Conservation (phyloP, 2,797 vertebrate species). For the Taeniopygia guttata region DNA sequence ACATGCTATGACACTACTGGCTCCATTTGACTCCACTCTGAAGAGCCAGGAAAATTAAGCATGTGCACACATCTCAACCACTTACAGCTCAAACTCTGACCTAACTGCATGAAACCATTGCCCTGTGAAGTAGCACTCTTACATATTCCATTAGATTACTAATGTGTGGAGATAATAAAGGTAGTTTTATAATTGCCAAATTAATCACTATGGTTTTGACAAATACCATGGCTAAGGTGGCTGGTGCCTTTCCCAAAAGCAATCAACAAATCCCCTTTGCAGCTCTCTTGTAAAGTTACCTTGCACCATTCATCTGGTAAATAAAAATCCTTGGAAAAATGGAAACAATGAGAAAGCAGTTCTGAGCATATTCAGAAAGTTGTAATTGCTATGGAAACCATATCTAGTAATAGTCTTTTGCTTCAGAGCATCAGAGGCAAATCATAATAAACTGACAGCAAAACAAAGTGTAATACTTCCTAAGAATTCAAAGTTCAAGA, state of each 20-base stretch:
- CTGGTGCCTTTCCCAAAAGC: neutral
- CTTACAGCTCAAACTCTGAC: neutral
- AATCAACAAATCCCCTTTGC: neutral
- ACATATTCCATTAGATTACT: neutral
- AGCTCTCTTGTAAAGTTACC: neutral
- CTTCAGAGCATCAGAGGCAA: conserved; percentile 30
- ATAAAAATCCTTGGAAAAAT: conserved; percentile 13
- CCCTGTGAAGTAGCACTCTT: neutral
- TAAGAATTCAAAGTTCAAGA: neutral
- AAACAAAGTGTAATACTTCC: neutral
- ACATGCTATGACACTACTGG: neutral
- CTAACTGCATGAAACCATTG: neutral
- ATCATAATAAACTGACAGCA: conserved; percentile 4
- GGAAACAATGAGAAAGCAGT: neutral
- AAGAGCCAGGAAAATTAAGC: neutral
- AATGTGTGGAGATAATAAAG: neutral
- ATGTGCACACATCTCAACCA: neutral
- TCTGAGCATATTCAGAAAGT: neutral
- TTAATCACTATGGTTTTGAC: neutral
- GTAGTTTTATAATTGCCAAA: neutral
- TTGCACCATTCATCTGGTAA: conserved; percentile 23
- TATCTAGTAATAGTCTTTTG: neutral
- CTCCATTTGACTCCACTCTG: neutral
- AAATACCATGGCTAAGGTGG: neutral
- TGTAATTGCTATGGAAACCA: conserved; percentile 60